A percentile compares a stretch with the other conserved stretches of the same genome.
These are phyloP conservation scores for Mimas tiliae DNA, from an alignment of 2,888 invertebrate species.

Conservation along the genomic window DNA sequence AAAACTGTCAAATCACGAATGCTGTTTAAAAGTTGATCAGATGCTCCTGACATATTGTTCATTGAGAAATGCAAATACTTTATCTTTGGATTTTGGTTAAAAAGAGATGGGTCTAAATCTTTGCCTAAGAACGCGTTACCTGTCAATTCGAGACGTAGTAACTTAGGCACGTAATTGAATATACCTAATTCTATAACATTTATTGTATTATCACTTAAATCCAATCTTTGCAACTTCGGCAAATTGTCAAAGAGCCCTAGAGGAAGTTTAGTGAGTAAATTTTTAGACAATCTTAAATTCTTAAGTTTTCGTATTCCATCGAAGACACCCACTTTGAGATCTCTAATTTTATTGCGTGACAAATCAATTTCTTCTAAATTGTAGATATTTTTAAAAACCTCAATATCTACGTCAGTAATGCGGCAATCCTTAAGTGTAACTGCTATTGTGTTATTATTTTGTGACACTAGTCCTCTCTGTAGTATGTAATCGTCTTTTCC, in stretches of 20 bases:
- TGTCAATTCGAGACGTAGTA: constrained; percentile 57
- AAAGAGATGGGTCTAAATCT: constrained; percentile 50
- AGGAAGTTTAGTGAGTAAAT: constrained; percentile 52
- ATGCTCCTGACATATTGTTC: constrained; percentile 57
- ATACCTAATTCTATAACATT: constrained; percentile 50
- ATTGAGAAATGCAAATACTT: constrained; percentile 57
- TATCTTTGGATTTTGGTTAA: constrained; percentile 50
- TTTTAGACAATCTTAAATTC: constrained; percentile 59
- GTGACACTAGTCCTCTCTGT: constrained; percentile 49
- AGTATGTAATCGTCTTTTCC: constrained; percentile 41
- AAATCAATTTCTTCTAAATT: constrained; percentile 57
- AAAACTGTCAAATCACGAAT: constrained; percentile 50
- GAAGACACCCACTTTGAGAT: constrained; percentile 55
- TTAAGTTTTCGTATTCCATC: constrained; percentile 50
- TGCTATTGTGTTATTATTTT: constrained; percentile 44
- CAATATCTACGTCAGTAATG: constrained; percentile 48
- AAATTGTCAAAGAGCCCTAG: constrained; percentile 60
- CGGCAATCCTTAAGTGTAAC: constrained; percentile 48
- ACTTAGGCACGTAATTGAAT: constrained; percentile 53
- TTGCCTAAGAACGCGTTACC: constrained; percentile 54
- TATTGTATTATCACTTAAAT: constrained; percentile 58
- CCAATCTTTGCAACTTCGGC: constrained; percentile 53
- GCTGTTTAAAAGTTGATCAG: constrained; percentile 50
- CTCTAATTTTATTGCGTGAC: constrained; percentile 55
- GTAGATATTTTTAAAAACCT: constrained; percentile 53